Base-by-base conservation (phyloP, 2,113 vertebrate genomes). In the Ariopsis seemanni region DNA sequence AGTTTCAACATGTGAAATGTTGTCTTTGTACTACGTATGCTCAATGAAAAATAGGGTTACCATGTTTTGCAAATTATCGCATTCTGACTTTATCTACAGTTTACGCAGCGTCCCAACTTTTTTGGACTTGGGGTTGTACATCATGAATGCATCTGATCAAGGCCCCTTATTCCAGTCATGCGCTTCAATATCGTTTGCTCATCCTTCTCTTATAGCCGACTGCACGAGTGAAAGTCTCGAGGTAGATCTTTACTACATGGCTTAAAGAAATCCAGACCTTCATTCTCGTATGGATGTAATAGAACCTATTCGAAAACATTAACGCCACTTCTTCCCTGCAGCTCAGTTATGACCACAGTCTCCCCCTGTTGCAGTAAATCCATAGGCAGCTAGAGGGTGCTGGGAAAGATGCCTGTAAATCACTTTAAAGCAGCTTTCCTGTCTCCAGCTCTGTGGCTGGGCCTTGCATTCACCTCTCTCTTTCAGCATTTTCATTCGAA, bases 361-460 rank as follows among this genome's bases (percentile, higher is more conserved):
- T 87, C 55, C 60, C 74, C 11, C 85, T 80, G 78, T 87, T 55
- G 67, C 88, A 87, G 62, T 90, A 90, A 90, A 90, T 89, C 90
- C 88, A 69, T 83, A 80, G 52, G 27, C 50, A 85, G 80, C 71
- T n/a, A 5, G 72, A 57, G 67, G 62, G 79, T 67, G 72, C 72
- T 42, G 62, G 82, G 87, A 88, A 75, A 79, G 74, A 67, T 34
- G 82, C 48, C 87, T 71, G 58, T 84, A 88, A 88, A 88, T 88
- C 82, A 88, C 82, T 62, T 81, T 85, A 82, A 87, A 84, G 85
- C 85, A 89, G 90, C 88, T 89, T 87, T 85, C 53, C 89, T 83
- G 55, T 80, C 87, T 69, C 57, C 25, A 62, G 77, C 58, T 27
- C 57, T 55, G 30, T 57, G 25, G 57, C 78, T 74, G 55, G 20